These are phyloP conservation scores for Solea solea DNA, from an alignment of 2,113 vertebrate genomes.

Conservation along the genomic window DNA sequence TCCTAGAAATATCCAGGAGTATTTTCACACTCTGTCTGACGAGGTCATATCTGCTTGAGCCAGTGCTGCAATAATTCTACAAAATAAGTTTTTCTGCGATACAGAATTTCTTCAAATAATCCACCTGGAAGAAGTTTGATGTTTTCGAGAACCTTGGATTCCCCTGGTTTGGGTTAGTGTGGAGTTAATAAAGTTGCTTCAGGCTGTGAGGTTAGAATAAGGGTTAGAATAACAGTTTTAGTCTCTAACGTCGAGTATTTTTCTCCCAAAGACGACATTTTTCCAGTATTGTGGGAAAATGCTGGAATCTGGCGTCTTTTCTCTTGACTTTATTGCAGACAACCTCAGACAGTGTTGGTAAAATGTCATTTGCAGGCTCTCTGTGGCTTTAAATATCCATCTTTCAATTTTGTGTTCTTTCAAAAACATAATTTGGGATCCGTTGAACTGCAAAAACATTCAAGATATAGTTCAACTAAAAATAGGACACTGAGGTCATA, in stretches of 20 bases:
- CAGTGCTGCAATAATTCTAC: not conserved
- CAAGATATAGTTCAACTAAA: constrained; percentile 23
- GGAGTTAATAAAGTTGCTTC: not conserved
- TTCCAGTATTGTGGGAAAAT: not conserved
- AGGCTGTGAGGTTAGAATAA: not conserved
- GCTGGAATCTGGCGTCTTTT: not conserved
- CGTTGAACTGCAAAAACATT: constrained; percentile 1
- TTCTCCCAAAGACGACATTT: constrained; percentile 20
- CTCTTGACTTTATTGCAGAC: constrained; percentile 10
- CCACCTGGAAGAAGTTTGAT: not conserved
- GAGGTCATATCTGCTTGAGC: not conserved
- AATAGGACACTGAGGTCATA: constrained; percentile 20
- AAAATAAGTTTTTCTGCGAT: not conserved
- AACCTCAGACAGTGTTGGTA: not conserved
- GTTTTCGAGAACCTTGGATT: not conserved
- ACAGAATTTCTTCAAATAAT: not conserved
- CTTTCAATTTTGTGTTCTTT: constrained; percentile 15
- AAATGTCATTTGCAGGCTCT: constrained; percentile 4
- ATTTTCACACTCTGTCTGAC: too few species aligned
- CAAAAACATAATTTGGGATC: not conserved
- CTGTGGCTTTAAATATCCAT: constrained; percentile 20
- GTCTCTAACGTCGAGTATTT: constrained; percentile 18
- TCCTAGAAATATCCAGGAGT: too few species aligned
- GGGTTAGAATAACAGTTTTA: constrained; percentile 21
- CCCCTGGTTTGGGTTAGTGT: not conserved